Conservation (phyloP, 2,113 vertebrate species). For the Pavo muticus region DNA sequence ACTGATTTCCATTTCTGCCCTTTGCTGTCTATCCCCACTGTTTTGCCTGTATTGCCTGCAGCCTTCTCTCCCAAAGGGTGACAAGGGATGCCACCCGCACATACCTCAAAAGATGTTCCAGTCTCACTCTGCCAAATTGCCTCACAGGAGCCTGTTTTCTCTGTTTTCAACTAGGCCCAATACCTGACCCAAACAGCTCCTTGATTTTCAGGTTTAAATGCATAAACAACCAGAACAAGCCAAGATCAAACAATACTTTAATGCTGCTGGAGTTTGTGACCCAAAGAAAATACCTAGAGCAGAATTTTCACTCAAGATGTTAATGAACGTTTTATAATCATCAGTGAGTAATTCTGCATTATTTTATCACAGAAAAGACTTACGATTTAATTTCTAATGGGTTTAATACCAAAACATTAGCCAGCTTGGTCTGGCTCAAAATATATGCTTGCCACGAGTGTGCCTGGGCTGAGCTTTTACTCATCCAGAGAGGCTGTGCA, state of each 20-base stretch:
- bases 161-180: accelerated
- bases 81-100: accelerated
- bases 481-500: background rate
- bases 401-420: background rate
- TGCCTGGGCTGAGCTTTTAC: background rate
- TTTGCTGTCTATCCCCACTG: accelerated
- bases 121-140: background rate
- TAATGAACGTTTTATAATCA: background rate
- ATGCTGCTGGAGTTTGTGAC: background rate
- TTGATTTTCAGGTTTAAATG: background rate
- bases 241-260: background rate
- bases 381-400: background rate
- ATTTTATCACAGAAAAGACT: background rate
- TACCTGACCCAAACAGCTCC: background rate
- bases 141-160: background rate
- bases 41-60: background rate
- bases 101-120: accelerated
- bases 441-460: background rate
- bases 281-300: background rate
- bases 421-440: background rate
- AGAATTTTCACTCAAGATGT: background rate
- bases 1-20: background rate
- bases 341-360: background rate
- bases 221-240: background rate
- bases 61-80: background rate